Conservation (phyloP, 2,888 invertebrate genomes). For the Coleophora deauratella region DNA sequence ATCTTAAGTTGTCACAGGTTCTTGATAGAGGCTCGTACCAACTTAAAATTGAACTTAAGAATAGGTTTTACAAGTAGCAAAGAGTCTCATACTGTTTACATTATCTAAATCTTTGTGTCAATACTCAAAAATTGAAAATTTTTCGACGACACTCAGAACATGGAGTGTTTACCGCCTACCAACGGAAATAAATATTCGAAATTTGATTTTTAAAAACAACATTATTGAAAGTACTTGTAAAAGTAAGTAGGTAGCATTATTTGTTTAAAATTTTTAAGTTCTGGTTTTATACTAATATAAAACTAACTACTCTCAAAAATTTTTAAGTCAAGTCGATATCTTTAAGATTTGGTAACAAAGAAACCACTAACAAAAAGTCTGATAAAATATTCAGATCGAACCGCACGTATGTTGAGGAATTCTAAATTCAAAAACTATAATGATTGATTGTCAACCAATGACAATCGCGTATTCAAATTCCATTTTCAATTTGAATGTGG, state of each 20-base stretch:
- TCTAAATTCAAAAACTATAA: constrained; percentile 67
- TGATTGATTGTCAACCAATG: constrained; percentile 71
- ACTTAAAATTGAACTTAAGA: too few relatives aligned
- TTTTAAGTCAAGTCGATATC: too few relatives aligned
- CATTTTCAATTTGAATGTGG: constrained; percentile 61
- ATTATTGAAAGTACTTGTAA: constrained; percentile 24
- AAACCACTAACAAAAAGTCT: too few relatives aligned
- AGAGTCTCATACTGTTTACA: too few relatives aligned
- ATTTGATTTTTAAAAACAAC: constrained; percentile 33
- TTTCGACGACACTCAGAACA: constrained; percentile 46
- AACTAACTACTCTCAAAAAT: too few relatives aligned
- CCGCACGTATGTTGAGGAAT: constrained; percentile 54
- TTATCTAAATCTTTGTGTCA: too few relatives aligned
- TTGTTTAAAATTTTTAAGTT: constrained; percentile 17
- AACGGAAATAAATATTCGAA: constrained; percentile 33
- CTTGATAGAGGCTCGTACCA: too few relatives aligned
- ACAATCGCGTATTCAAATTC: constrained; percentile 68
- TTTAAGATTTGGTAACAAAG: too few relatives aligned
- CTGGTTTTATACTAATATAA: too few relatives aligned
- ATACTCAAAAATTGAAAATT: constrained; percentile 33
- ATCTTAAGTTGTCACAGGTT: too few relatives aligned
- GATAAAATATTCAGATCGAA: constrained; percentile 43
- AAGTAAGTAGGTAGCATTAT: constrained; percentile 11
- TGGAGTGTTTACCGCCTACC: constrained; percentile 46
- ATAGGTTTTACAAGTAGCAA: too few relatives aligned